Percentiles rank a stretch among this genome's conserved stretches.
Evolutionary conservation across 2,113 vertebrate genomes (phyloP).

Genomic region (Odontophorus gujanensis): DNA sequence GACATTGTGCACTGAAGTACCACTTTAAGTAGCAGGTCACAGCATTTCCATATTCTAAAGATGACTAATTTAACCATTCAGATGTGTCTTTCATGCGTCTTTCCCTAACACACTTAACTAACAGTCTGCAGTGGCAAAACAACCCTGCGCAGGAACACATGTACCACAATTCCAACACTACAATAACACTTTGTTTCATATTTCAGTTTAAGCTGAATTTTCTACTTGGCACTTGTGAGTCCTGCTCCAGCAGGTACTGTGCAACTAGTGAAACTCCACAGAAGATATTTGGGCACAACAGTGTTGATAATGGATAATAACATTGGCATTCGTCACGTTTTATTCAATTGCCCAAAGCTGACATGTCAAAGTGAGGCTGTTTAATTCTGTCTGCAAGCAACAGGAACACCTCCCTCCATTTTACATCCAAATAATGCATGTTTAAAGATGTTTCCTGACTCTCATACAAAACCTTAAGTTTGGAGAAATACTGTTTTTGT

Average conservation of each 20-base stretch:
- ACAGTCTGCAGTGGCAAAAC: not conserved
- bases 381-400: not conserved
- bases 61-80: accelerated
- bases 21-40: not conserved
- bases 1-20: not conserved
- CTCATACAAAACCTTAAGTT: not conserved
- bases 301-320: not conserved
- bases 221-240: not conserved
- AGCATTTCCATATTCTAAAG: not conserved
- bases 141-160: not conserved
- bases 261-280: not conserved
- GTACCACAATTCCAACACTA: accelerated
- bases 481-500: not conserved
- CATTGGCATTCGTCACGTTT: not conserved
- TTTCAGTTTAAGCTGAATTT: not conserved
- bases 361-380: not conserved
- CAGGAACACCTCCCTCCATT: not conserved
- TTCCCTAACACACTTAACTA: not conserved
- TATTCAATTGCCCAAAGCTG: not conserved
- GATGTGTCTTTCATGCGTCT: not conserved
- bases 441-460: not conserved
- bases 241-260: not conserved
- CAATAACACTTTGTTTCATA: not conserved
- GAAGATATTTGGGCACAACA: not conserved
- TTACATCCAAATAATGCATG: not conserved